phyloP scores from a whole-genome alignment of 2,888 invertebrate genomes.

The Drosophila ezoana region DNA sequence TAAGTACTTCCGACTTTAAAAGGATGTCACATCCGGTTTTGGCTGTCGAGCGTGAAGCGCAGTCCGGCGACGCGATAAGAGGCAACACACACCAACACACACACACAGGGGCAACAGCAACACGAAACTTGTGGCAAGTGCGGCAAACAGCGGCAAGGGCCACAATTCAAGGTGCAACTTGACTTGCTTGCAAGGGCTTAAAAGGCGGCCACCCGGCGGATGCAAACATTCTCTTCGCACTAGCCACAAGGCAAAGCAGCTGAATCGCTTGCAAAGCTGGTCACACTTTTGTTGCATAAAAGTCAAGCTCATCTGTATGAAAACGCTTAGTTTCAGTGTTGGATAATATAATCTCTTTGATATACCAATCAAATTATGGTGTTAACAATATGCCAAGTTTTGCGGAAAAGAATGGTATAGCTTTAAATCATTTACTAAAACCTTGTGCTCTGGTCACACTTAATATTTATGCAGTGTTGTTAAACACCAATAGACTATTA shows the following conservation, averaged over 20 bases:
- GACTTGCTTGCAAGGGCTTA: constrained; percentile 4
- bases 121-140: constrained; percentile 39
- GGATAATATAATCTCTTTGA: background rate
- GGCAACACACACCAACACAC: background rate
- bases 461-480: background rate
- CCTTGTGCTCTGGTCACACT: background rate
- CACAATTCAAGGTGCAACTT: constrained; percentile 62
- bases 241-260: background rate
- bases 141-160: constrained; percentile 16
- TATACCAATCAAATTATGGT: too few relatives aligned
- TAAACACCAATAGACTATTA: background rate
- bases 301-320: too few relatives aligned
- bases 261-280: constrained; percentile 11
- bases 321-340: background rate
- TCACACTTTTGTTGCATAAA: constrained; percentile 7
- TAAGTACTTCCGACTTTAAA: constrained; percentile 85
- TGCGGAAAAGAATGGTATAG: too few relatives aligned
- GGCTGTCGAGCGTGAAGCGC: constrained; percentile 76
- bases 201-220: constrained; percentile 19
- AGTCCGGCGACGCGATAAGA: constrained; percentile 77
- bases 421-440: too few relatives aligned
- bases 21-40: constrained; percentile 84
- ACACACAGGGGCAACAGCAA: constrained; percentile 7
- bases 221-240: background rate
- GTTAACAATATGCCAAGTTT: too few relatives aligned